Conservation (phyloP, 1,140 invertebrate species). For the Leptopilina boulardi region DNA sequence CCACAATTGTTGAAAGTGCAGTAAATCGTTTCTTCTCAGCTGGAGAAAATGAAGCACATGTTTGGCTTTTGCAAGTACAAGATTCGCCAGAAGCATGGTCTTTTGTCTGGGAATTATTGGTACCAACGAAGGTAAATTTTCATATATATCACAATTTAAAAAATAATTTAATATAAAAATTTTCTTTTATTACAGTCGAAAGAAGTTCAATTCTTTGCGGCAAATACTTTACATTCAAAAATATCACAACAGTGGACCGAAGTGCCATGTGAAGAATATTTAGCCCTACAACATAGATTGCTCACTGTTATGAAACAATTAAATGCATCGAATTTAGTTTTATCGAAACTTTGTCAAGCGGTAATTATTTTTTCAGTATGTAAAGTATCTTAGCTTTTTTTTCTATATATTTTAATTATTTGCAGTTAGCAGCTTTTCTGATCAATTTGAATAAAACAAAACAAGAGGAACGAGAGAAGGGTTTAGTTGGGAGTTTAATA, state of each 20-base stretch:
- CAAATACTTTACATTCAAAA: constrained; percentile 91
- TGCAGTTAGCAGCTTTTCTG: constrained; percentile 69
- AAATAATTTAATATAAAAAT: constrained; percentile 37
- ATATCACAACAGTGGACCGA: constrained; percentile 91
- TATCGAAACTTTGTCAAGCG: constrained; percentile 90
- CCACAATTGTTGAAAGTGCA: constrained; percentile 71
- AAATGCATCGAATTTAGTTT: constrained; percentile 87
- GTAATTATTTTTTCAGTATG: constrained; percentile 74
- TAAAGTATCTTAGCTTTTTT: neutral
- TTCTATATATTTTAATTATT: constrained; percentile 39
- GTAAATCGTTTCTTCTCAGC: constrained; percentile 76
- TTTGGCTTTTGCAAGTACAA: constrained; percentile 89
- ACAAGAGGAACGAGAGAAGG: constrained; percentile 51
- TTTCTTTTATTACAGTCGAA: constrained; percentile 79
- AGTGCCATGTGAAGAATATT: constrained; percentile 86
- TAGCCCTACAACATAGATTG: constrained; percentile 84
- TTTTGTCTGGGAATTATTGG: constrained; percentile 91
- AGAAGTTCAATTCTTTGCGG: constrained; percentile 95
- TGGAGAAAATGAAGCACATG: constrained; percentile 83
- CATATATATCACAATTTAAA: neutral
- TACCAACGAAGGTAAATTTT: constrained; percentile 81
- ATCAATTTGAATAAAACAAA: constrained; percentile 54
- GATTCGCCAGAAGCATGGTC: constrained; percentile 90
- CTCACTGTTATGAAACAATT: constrained; percentile 84
- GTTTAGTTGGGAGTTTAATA: constrained; percentile 67